Base-by-base conservation (phyloP, 2,888 invertebrate genomes). In the Panopea generosa region DNA sequence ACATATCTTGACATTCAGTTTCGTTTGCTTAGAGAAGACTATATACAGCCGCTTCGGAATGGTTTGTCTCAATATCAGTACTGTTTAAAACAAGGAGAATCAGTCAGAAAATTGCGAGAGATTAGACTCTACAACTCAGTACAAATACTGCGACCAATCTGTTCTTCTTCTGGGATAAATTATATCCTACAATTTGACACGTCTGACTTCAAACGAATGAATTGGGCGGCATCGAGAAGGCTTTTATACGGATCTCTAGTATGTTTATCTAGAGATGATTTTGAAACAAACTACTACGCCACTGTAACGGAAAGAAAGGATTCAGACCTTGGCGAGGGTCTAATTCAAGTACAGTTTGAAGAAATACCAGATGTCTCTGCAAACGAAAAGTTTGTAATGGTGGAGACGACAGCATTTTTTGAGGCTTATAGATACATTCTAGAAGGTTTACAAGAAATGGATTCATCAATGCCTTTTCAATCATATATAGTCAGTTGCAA, bases 1-100 rank as follows among this genome's bases (percentile, higher is more conserved):
- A 95, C 96, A 86, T 97, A 97, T 89, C 93, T 97, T 22, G 96
- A 96, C 84, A 93, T 90, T 2, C 97, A 97, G 84, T 96, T 96
- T 88, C 94, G 96, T 27, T 93, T 97, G 33, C 89, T 97, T 56
- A 93, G 96, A 38, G 96, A 97, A 93, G 97, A 97, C 92, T 97
- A 96, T 88, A 94, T 96, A 38, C 94, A 94, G 26, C 96, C 97
- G 0, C 90, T 97, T 26, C 92, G 96, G 38, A 94, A 95, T 85
- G 96, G 96, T 71, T 94, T 96, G 89, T 89, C 90, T 82, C 93
- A 94, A 87, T 95, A 94, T 86, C 88, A 93, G 80, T 40, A 45
- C 9, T 71, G 63, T 7, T 26, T 69, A n/a, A 60, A 66, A n/a
- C 29, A 55, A 1, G 59, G 55, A 16, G 27, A 65, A 14, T 26